Evolutionary conservation across 2,888 invertebrate species (phyloP), one percentile per base, ranked within the genome.

Genomic region (Cylindroiulus punctatus): DNA sequence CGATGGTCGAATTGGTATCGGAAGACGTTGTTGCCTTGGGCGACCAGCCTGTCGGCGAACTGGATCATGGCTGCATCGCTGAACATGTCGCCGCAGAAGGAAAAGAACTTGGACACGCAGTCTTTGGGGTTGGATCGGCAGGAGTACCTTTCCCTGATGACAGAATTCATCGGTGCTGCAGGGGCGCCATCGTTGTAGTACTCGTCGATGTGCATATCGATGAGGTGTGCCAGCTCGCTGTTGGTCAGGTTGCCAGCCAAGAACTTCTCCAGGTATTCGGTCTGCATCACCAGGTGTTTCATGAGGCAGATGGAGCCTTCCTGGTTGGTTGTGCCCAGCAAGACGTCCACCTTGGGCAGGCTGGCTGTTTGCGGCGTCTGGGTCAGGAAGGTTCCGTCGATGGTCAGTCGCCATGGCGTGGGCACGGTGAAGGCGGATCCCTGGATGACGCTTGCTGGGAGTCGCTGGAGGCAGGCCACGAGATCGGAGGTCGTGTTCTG

Each of bases 1-100:
- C 89, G 86, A 83, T 90, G 89, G n/a, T 87, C 86, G 47, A 90
- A 89, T 47, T 89, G 88, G 87, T 90, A 90, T 12, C 89, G 88
- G 87, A 86, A 89, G 3, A 89, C 88, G 19, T 82, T 81, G 82
- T 14, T 81, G 0, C 30, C 85, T 14, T 83, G 82, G 26, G 84
- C n/a, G 17, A 87, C 87, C 32, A 88, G 76, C 8, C 85, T 86
- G 30, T 88, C 65, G 0, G 89, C 88, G n/a, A 88, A 87, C 32
- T 87, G 30, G 42, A 87, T 87, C 12, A 88, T 87, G 17, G 88
- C 87, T 42, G 86, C 84, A 17, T 88, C 86, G 47, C 88, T 87
- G 86, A 88, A 88, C 85, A 88, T 81, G n/a, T 85, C 88, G 17
- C 88, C 88, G 87, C 89, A 89, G 65, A 89, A 87, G 30, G 81